Evolutionary conservation across 2,113 vertebrate genomes (phyloP), one percentile per base, ranked within the genome.

Genomic region (Oostethus manadensis): DNA sequence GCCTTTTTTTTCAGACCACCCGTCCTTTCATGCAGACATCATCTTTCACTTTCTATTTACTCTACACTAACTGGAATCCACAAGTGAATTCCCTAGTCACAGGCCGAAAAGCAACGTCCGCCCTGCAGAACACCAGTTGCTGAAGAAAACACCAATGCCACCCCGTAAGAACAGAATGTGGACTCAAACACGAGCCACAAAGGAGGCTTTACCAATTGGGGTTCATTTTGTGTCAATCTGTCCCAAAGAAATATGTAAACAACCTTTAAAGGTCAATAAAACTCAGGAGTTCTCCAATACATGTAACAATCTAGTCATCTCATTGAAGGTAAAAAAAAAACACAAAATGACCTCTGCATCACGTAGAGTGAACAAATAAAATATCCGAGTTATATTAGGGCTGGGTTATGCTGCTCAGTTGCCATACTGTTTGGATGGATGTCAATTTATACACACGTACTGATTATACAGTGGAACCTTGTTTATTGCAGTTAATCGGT

Each of bases 51-150:
- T 62, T 23, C 22, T 51, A 54, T 66, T 61, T 64, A 53, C 45
- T 64, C 3, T 64, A 42, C 51, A 45, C 64, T 10, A 58, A 48
- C 68, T 50, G 45, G 45, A 70, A 54, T 64, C 58, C 64, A 43
- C 51, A 61, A 46, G 70, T 16, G 64, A 56, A 70, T 75, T 64
- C 64, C 57, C 33, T 58, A 61, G 55, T 59, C 57, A 56, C 40
- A 14, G 5, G 51, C 54, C 47, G 44, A 67, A 71, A 66, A 75
- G 71, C 46, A 58, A 63, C 72, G 63, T 74, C 72, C 45, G 16
- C 62, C 57, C 76, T 17, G 33, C 48, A 70, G 70, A 75, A 82
- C 78, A 77, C 75, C 71, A 29, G 61, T 43, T 79, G 81, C 80
- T 82, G 77, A 88, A 55, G 58, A 49, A 40, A 47, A 53, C 64